phyloP scores from a whole-genome alignment of 2,888 invertebrate genomes.

The Ephialtes manifestator region DNA sequence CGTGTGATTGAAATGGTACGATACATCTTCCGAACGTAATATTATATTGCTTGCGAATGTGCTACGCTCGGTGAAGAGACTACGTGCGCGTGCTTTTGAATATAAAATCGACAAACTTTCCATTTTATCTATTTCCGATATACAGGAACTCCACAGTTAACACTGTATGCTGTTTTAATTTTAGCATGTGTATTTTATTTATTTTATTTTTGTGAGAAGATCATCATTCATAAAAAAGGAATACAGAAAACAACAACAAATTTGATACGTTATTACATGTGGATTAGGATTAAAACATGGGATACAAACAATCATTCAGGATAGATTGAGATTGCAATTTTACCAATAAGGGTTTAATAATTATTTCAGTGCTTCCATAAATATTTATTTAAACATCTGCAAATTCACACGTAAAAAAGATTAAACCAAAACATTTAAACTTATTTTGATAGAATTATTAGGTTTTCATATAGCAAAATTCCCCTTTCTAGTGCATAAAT shows the following conservation, averaged over 20 bases:
- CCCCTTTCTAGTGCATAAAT: neutral
- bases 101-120: slow-evolving; percentile 13
- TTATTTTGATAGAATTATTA: neutral
- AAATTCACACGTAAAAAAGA: neutral
- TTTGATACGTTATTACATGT: no score
- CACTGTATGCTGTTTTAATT: neutral
- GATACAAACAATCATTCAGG: neutral
- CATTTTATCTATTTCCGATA: neutral
- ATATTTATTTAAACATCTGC: neutral
- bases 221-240: no score
- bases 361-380: neutral
- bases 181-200: neutral
- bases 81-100: neutral
- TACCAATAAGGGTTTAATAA: neutral
- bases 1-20: slow-evolving; percentile 60
- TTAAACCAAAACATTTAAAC: neutral
- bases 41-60: slow-evolving; percentile 29
- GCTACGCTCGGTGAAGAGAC: neutral
- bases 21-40: slow-evolving; percentile 30
- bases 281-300: no score
- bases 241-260: no score
- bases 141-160: neutral
- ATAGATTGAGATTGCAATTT: no score
- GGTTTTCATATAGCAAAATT: neutral
- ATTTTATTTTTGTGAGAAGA: no score